These are phyloP conservation scores for Sycobia sp. DNA, from an alignment of 1,140 invertebrate genomes.

Conservation along the genomic window DNA sequence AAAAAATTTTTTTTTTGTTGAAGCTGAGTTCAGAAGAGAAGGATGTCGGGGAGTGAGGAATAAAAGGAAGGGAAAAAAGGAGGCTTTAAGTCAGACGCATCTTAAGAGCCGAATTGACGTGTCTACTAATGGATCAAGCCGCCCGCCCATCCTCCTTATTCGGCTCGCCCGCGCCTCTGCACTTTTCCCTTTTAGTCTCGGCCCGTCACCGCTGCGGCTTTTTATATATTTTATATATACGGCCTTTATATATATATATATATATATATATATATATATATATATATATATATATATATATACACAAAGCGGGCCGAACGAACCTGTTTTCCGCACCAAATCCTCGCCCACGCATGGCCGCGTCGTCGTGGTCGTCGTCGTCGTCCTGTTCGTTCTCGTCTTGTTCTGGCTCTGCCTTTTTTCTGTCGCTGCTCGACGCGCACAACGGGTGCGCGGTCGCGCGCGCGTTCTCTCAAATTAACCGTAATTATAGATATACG, in stretches of 20 bases:
- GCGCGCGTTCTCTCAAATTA: constrained; percentile 36
- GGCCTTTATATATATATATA: too few species aligned
- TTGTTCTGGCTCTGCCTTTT: too few species aligned
- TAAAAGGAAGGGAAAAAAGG: constrained; percentile 37
- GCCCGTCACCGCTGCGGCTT: too few species aligned
- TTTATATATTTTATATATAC: too few species aligned
- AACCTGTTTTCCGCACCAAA: constrained; percentile 47
- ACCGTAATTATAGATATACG: constrained; percentile 48
- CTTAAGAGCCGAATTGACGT: constrained; percentile 61
- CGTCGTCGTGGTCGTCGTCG: too few species aligned
- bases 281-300: too few species aligned
- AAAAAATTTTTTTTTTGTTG: neutral
- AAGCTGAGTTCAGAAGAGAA: constrained; percentile 33
- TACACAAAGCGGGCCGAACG: constrained; percentile 47
- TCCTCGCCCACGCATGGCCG: constrained; percentile 22
- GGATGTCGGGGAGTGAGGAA: constrained; percentile 23
- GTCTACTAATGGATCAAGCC: constrained; percentile 62
- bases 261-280: constrained; percentile 20
- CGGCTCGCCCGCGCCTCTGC: constrained; percentile 25
- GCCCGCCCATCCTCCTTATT: constrained; percentile 36
- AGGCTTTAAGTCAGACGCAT: constrained; percentile 55
- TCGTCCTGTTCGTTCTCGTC: too few species aligned
- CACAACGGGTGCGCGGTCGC: too few species aligned
- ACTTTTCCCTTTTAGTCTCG: constrained; percentile 5
- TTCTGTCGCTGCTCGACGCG: too few species aligned